A percentile compares a stretch with the other conserved stretches of the same genome.
Evolutionary conservation across 2,113 vertebrate species (phyloP).

Genomic region (Rhizomys pruinosus): DNA sequence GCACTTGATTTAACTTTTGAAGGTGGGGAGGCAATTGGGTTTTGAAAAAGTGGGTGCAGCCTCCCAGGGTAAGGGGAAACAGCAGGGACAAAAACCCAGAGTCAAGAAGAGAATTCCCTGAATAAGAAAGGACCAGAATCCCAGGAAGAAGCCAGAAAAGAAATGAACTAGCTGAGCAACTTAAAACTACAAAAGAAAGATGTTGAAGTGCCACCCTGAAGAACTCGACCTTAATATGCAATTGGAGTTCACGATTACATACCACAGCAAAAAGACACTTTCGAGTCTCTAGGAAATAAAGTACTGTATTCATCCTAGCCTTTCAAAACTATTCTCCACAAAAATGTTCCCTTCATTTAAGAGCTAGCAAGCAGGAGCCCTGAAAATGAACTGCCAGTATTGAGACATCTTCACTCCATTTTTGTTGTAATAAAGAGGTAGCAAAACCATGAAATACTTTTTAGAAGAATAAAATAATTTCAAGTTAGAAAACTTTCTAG

Average conservation of each 20-base stretch:
- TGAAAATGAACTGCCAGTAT: not conserved
- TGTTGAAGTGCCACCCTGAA: not conserved
- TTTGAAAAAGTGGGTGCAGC: not conserved
- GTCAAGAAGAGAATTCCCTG: not conserved
- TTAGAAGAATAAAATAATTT: conserved; percentile 53
- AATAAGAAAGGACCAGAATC: not conserved
- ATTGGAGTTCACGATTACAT: not conserved
- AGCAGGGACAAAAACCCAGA: not conserved
- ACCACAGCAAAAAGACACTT: not conserved
- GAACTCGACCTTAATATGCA: not conserved
- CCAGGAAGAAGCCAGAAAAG: not conserved
- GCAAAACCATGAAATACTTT: not conserved
- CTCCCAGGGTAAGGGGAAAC: no score
- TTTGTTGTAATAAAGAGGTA: not conserved
- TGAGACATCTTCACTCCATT: not conserved
- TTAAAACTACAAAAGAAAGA: not conserved
- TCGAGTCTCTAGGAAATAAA: not conserved
- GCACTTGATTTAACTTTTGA: not conserved
- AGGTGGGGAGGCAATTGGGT: not conserved
- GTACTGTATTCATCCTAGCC: not conserved
- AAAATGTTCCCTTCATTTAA: not conserved
- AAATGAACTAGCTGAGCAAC: not conserved
- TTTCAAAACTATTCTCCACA: not conserved
- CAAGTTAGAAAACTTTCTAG: not conserved
- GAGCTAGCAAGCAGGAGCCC: not conserved